Evolutionary conservation across 2,797 vertebrate species (phyloP).

Genomic region (Tenualosa ilisha): DNA sequence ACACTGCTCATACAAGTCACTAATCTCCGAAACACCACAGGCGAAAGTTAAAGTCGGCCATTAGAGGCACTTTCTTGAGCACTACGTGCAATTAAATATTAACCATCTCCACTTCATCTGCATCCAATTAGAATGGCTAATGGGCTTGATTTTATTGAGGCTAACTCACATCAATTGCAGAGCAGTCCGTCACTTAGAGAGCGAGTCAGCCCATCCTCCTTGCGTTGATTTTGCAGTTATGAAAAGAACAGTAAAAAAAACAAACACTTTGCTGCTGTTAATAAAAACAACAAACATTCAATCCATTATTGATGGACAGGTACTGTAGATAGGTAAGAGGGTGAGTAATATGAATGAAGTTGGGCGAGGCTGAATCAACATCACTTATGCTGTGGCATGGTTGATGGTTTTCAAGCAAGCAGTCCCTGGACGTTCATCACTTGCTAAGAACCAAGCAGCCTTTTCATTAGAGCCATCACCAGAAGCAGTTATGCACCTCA

Average conservation of each 20-base stretch:
- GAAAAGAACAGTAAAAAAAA: background rate
- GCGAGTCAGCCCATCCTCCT: background rate
- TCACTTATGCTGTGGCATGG: background rate
- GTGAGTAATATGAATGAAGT: background rate
- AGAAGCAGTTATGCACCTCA: background rate
- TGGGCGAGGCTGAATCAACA: background rate
- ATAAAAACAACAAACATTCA: conserved; percentile 15
- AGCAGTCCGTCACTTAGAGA: background rate
- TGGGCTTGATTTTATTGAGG: conserved; percentile 13
- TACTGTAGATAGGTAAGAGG: background rate
- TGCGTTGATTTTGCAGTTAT: background rate
- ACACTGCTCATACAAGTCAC: background rate
- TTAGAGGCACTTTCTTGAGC: conserved; percentile 17
- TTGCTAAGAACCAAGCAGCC: background rate
- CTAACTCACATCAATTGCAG: background rate
- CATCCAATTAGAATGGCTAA: conserved; percentile 21
- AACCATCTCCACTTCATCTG: conserved; percentile 22
- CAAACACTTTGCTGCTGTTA: background rate
- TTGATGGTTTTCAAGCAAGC: background rate
- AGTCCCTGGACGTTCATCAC: background rate
- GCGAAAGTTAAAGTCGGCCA: background rate
- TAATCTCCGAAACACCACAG: background rate
- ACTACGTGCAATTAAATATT: conserved; percentile 20
- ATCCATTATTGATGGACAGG: background rate
- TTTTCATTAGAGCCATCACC: conserved; percentile 1